A percentile compares a stretch with the other conserved stretches of the same genome.
phyloP scores from a whole-genome alignment of 1,140 invertebrate genomes.

The Drosophila ogumai region DNA sequence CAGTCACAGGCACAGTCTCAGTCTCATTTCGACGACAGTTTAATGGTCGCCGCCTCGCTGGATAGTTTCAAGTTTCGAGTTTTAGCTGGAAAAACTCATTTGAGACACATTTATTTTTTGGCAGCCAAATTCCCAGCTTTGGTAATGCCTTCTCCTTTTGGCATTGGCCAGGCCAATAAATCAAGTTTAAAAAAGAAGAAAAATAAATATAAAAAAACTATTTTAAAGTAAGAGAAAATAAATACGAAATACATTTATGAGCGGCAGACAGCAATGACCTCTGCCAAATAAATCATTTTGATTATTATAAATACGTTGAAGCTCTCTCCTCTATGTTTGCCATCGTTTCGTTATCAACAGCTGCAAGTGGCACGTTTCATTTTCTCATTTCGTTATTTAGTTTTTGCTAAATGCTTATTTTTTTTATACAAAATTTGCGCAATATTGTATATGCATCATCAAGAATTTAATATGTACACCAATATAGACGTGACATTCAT shows the following conservation, averaged over 20 bases:
- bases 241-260: constrained; percentile 50
- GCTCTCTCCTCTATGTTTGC: constrained; percentile 19
- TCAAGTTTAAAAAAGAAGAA: constrained; percentile 58
- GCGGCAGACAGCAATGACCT: constrained; percentile 66
- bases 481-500: constrained; percentile 51
- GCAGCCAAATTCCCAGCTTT: constrained; percentile 25
- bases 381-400: constrained; percentile 43
- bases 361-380: constrained; percentile 55
- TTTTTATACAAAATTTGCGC: constrained; percentile 52
- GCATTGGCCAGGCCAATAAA: constrained; percentile 70
- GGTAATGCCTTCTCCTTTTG: constrained; percentile 64
- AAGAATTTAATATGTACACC: constrained; percentile 40
- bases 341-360: constrained; percentile 61
- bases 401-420: constrained; percentile 31
- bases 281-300: constrained; percentile 73
- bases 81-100: constrained; percentile 41
- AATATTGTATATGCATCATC: constrained; percentile 65
- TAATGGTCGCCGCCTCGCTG: constrained; percentile 43
- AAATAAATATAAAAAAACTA: constrained; percentile 9
- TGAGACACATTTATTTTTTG: constrained; percentile 46
- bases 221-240: constrained; percentile 41
- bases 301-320: constrained; percentile 73
- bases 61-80: constrained; percentile 47
- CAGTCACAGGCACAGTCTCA: constrained; percentile 8
- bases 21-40: constrained; percentile 43